Evolutionary conservation across 2,888 invertebrate species (phyloP), one percentile per base, ranked within the genome.

Genomic region (Heliconius aoede): DNA sequence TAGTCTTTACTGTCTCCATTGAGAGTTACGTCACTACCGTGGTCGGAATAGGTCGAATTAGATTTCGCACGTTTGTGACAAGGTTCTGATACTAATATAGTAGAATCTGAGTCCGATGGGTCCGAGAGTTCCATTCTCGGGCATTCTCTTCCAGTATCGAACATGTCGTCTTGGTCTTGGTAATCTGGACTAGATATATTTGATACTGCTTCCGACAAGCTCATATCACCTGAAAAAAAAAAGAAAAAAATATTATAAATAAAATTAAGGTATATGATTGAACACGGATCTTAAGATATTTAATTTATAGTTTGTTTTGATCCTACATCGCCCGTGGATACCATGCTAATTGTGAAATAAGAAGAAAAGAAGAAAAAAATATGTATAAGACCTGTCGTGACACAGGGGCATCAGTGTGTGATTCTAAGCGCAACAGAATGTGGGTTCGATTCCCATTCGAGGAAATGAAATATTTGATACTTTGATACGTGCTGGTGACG

Each of bases 101-200:
- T 98, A 80, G 97, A 98, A 90, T 98, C 98, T 84, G 97, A 97
- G 94, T 98, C 98, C 89, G 97, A 97, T 72, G 97, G 97, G 94
- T 98, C 98, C 87, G 97, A 97, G 84, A 98, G 95, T 88, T 97
- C 97, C 97, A 98, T 97, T 71, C 96, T 92, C 83, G 97, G 96
- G 88, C 97, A 96, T 90, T 97, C 97, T 83, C 97, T 96, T 74
- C 96, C 96, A 84, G 96, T 96, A 81, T 97, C 95, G 86, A 97
- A 96, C 89, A 97, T 97, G 94, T 97, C 96, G 92, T 97, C 97
- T 88, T 97, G 97, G 90, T 98, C 98, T 91, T 97, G 97, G 94
- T 97, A 98, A 91, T 98, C 98, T 61, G 98, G 98, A 94, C 97
- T 97, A 83, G 97, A 97, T 91, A 98, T 97, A 94, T 98, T 98